Conservation (phyloP, 2,888 invertebrate genomes). For the Polylopha cassiicola region DNA sequence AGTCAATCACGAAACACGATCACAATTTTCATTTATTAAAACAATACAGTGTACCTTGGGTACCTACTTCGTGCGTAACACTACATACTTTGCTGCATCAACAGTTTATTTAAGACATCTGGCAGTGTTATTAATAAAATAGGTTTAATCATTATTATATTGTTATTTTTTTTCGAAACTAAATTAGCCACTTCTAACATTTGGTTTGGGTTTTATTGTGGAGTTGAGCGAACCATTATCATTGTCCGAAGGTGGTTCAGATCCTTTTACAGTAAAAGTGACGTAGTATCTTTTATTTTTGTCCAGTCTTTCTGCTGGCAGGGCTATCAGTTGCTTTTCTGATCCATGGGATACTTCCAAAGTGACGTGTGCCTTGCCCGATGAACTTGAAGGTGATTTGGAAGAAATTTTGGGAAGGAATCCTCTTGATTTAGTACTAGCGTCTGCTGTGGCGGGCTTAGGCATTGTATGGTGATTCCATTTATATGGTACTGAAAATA, state of each 20-base stretch:
- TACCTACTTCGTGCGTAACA: constrained; percentile 14
- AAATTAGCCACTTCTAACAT: constrained; percentile 51
- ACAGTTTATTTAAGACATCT: constrained; percentile 22
- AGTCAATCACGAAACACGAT: constrained; percentile 37
- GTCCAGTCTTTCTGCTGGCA: constrained; percentile 91
- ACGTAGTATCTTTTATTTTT: constrained; percentile 94
- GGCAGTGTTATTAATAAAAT: constrained; percentile 37
- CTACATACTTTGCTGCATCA: background rate
- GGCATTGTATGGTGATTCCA: constrained; percentile 88
- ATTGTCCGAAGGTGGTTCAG: constrained; percentile 75
- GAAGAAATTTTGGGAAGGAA: constrained; percentile 83
- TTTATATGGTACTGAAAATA: constrained; percentile 82
- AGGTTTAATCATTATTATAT: too few species aligned
- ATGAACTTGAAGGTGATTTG: constrained; percentile 50
- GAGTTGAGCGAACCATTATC: constrained; percentile 61
- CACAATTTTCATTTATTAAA: constrained; percentile 18
- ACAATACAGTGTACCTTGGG: constrained; percentile 12
- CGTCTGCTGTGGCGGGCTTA: constrained; percentile 79
- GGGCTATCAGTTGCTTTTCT: constrained; percentile 89
- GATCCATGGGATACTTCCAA: constrained; percentile 90
- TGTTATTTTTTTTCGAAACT: too few species aligned
- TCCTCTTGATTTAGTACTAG: constrained; percentile 62
- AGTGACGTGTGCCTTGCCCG: constrained; percentile 77
- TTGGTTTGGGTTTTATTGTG: constrained; percentile 59
- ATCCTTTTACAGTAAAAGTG: constrained; percentile 92